phyloP scores from a whole-genome alignment of 2,113 vertebrate genomes.

The Cygnus buccinator region DNA sequence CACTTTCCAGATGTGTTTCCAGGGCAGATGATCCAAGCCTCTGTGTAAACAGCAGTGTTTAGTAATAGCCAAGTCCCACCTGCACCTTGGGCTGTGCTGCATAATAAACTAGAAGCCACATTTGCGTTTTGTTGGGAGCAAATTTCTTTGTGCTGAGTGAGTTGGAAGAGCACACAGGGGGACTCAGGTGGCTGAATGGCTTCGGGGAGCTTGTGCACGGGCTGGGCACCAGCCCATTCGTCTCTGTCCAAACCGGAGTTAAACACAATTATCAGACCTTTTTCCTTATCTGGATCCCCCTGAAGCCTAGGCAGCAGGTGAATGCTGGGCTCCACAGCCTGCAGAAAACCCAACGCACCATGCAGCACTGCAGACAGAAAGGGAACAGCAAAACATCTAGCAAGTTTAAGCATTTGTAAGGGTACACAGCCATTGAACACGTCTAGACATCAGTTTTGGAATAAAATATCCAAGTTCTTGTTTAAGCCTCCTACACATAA shows the following conservation, averaged over 20 bases:
- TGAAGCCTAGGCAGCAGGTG: neutral
- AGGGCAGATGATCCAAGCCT: neutral
- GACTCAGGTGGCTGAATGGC: neutral
- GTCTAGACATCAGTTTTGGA: neutral
- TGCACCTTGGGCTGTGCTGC: neutral
- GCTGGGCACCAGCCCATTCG: neutral
- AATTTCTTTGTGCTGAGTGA: neutral
- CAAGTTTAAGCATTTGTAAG: neutral
- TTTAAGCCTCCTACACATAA: neutral
- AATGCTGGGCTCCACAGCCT: neutral
- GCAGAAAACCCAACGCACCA: neutral
- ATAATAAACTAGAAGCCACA: neutral
- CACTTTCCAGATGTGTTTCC: accelerated
- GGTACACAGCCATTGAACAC: neutral
- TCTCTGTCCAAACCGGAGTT: neutral
- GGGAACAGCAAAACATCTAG: neutral
- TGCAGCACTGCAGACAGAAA: neutral
- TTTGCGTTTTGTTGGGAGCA: neutral
- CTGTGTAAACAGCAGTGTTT: neutral
- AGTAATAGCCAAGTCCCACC: neutral
- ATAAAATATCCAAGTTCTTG: neutral
- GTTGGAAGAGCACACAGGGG: neutral
- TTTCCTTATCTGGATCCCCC: neutral
- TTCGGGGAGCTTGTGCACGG: neutral
- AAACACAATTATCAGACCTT: neutral